phyloP scores from a whole-genome alignment of 2,888 invertebrate species.

The Cerastis leucographa region DNA sequence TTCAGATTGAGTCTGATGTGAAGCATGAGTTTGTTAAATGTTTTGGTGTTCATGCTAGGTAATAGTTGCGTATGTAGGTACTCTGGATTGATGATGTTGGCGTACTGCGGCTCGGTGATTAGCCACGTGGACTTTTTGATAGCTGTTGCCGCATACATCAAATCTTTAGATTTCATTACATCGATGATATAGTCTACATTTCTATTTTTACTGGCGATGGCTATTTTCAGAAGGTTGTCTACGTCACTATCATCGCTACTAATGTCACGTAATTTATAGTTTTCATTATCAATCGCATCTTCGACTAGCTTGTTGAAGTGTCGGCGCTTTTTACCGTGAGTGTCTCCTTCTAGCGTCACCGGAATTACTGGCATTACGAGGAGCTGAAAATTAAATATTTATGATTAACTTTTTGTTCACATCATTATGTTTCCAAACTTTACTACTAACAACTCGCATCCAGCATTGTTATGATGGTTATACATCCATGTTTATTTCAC shows the following conservation, averaged over 20 bases:
- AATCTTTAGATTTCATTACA: slow-evolving; percentile 78
- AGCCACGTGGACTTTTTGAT: slow-evolving; percentile 82
- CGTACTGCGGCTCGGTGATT: slow-evolving; percentile 78
- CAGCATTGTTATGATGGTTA: too few relatives aligned
- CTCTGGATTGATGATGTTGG: slow-evolving; percentile 80
- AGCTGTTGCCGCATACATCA: slow-evolving; percentile 80
- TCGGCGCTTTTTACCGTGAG: slow-evolving; percentile 76
- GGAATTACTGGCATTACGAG: slow-evolving; percentile 67
- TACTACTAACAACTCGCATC: too few relatives aligned
- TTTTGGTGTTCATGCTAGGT: slow-evolving; percentile 79
- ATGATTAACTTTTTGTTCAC: neutral
- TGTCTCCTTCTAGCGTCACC: slow-evolving; percentile 58
- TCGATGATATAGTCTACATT: slow-evolving; percentile 77
- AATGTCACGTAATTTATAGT: slow-evolving; percentile 64
- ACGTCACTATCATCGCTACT: slow-evolving; percentile 73
- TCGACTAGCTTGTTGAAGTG: slow-evolving; percentile 74
- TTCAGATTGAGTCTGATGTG: slow-evolving; percentile 79
- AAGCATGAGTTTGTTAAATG: slow-evolving; percentile 78
- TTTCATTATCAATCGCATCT: slow-evolving; percentile 64
- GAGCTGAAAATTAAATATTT: slow-evolving; percentile 17
- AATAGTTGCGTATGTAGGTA: slow-evolving; percentile 76
- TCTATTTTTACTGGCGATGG: slow-evolving; percentile 75
- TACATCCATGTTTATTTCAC: too few relatives aligned
- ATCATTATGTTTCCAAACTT: too few relatives aligned
- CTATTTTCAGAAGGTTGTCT: slow-evolving; percentile 80